Evolutionary conservation across 1,140 invertebrate species (phyloP).

Genomic region (Mamestra configurata): DNA sequence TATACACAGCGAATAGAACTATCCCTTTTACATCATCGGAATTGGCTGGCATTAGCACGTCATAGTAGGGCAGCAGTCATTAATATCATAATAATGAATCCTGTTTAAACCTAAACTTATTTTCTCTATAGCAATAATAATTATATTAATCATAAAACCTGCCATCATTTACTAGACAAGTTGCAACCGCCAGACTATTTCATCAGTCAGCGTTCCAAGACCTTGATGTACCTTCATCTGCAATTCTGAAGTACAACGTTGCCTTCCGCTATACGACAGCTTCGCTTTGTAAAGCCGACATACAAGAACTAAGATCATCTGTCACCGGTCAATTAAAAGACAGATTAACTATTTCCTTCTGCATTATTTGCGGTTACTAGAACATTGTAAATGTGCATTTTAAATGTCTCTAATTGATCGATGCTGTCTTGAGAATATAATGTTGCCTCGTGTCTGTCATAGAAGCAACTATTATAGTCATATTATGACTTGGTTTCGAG

Average conservation of each 20-base stretch:
- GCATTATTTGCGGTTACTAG: conserved; percentile 4
- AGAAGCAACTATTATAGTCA: no score
- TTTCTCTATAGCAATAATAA: background rate
- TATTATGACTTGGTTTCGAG: no score
- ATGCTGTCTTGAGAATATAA: background rate
- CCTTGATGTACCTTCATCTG: background rate
- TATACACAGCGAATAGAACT: no score
- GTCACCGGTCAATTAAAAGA: conserved; percentile 12
- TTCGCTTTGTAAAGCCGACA: conserved; percentile 2
- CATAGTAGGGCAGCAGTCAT: no score
- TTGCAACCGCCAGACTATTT: background rate
- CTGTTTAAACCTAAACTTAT: background rate
- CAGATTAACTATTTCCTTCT: conserved; percentile 28
- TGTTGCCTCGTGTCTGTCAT: background rate
- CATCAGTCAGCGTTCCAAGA: background rate
- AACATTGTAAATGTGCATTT: conserved; percentile 34
- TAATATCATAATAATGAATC: background rate
- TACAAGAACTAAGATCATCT: background rate
- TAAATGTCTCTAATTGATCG: conserved; percentile 11
- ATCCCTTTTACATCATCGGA: no score
- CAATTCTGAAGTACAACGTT: background rate
- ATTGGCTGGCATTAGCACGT: no score
- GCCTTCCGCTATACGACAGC: conserved; percentile 5
- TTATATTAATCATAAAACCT: background rate
- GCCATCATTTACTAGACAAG: background rate